phyloP scores from a whole-genome alignment of 1,140 invertebrate species.

The Polyergus mexicanus region DNA sequence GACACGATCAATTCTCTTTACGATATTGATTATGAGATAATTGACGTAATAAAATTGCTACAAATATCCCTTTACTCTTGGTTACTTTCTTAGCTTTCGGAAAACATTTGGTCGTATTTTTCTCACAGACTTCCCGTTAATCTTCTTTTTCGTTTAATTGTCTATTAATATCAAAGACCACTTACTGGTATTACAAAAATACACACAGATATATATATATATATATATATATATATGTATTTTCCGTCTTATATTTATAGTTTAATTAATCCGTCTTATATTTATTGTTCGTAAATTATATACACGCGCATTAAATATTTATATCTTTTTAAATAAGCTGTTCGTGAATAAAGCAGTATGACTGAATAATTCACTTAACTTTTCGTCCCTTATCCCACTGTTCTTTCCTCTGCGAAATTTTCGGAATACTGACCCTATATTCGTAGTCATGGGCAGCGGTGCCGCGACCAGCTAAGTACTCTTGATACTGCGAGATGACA shows the following conservation, averaged over 20 bases:
- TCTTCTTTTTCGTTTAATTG: neutral
- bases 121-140: neutral
- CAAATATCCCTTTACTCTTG: neutral
- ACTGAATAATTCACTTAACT: slow-evolving; percentile 66
- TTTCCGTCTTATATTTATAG: neutral
- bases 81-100: neutral
- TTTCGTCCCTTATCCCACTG: slow-evolving; percentile 62
- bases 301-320: neutral
- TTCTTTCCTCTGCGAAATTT: slow-evolving; percentile 57
- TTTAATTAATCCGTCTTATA: neutral
- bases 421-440: slow-evolving; percentile 82
- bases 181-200: neutral
- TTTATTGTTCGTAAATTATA: neutral
- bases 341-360: slow-evolving; percentile 26
- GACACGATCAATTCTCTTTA: neutral
- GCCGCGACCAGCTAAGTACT: slow-evolving; percentile 91
- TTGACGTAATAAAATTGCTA: slow-evolving; percentile 37
- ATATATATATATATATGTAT: neutral
- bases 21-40: slow-evolving; percentile 21
- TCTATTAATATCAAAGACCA: neutral
- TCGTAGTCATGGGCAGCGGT: slow-evolving; percentile 88
- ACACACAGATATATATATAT: no score
- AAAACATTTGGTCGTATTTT: neutral
- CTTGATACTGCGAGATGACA: slow-evolving; percentile 94
- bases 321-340: neutral